Base-by-base conservation (phyloP, 1,140 invertebrate species). In the Psix sp. region DNA sequence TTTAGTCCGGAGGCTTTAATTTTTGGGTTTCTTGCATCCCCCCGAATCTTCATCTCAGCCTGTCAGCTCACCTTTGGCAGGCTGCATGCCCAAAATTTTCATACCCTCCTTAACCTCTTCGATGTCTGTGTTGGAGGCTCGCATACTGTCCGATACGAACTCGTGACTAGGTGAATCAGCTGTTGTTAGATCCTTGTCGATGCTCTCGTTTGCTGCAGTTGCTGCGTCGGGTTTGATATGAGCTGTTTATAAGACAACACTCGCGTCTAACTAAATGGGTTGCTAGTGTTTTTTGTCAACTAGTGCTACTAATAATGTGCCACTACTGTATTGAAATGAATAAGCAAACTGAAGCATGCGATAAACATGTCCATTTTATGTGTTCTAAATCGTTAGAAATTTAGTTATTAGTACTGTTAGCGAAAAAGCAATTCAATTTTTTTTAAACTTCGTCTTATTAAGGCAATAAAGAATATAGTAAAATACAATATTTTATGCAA, bases 91-190 rank as follows among this genome's bases (percentile, higher is more conserved):
- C 42, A 93, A 86, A 79, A 90, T 91, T 84, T 90, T 91, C 88
- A 93, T 91, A 67, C 90, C 90, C 77, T 92, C 90, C 74, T 90
- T 88, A 26, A 92, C 91, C 81, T 93, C 91, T 75, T 90, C 88
- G 71, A 92, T 86, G 80, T 93, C 91, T 71, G 88, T 87, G 62
- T 87, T 88, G 56, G 88, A 87, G 24, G 89, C 88, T 83, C 89
- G 88, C 79, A 91, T 89, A 66, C 89, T 89, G 82, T 93, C 92
- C 66, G 91, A 92, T 74, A 93, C 89, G 87, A 92, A 92, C 82
- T 92, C 92, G 60, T 88, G 83, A 57, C 79, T 80, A 35, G 83
- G 75, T 15, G 83, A 82, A 76, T 84, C 80, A 13, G 76, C 76
- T 39, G 70, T 42, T 46, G 73, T 48, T 0, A 48, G 11, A 29